phyloP scores from a whole-genome alignment of 2,113 vertebrate species.

The Oryctolagus cuniculus region mOryCun1.1 NC_091444.1:26222001-26222500 shows the following conservation, averaged over 20 bases:
- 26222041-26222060: background rate
- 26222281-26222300: rapidly evolving
- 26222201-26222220: too few relatives aligned
- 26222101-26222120: background rate
- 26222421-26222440: too few relatives aligned
- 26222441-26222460: too few relatives aligned
- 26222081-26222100: background rate
- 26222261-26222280: background rate
- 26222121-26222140: background rate
- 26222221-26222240: rapidly evolving
- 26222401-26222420: too few relatives aligned
- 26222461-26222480: too few relatives aligned
- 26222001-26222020: too few relatives aligned
- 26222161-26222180: background rate
- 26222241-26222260: background rate
- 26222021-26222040: background rate
- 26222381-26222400: too few relatives aligned
- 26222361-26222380: background rate
- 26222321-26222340: background rate
- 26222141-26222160: background rate
- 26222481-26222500: too few relatives aligned
- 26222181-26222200: background rate
- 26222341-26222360: background rate
- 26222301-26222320: background rate
- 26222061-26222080: background rate